These are phyloP conservation scores for Tricholaema leucomelas DNA, from an alignment of 2,113 vertebrate genomes.

Conservation along the genomic window DNA sequence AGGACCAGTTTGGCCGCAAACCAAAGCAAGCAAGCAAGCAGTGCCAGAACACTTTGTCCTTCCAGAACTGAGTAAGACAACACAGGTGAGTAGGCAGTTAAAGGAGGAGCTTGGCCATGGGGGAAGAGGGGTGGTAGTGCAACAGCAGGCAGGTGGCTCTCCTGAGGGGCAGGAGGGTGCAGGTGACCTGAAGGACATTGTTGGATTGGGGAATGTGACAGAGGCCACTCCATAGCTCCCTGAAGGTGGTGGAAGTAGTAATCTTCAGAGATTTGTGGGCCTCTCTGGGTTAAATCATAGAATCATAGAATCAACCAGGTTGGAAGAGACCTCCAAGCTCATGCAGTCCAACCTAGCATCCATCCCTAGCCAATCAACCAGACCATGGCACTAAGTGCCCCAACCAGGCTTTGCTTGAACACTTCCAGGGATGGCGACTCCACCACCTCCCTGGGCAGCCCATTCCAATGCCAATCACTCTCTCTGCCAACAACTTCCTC, in stretches of 20 bases:
- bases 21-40: not conserved
- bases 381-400: too few relatives aligned
- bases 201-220: not conserved
- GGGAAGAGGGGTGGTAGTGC: not conserved
- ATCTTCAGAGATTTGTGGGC: not conserved
- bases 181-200: not conserved
- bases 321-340: too few relatives aligned
- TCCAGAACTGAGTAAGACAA: not conserved
- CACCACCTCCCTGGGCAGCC: too few relatives aligned
- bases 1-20: not conserved
- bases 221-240: not conserved
- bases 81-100: not conserved
- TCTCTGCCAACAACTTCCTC: too few relatives aligned
- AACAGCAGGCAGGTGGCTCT: conserved; percentile 7
- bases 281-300: not conserved
- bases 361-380: too few relatives aligned
- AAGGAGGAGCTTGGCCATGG: conserved; percentile 7
- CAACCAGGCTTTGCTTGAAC: too few relatives aligned
- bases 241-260: not conserved
- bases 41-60: conserved; percentile 25
- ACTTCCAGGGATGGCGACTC: too few relatives aligned
- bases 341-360: too few relatives aligned
- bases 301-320: too few relatives aligned
- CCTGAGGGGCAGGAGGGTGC: not conserved
- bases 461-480: too few relatives aligned